These are phyloP conservation scores for Philypnodon macrostomus DNA, from an alignment of 2,797 vertebrate genomes.

Conservation along the genomic window DNA sequence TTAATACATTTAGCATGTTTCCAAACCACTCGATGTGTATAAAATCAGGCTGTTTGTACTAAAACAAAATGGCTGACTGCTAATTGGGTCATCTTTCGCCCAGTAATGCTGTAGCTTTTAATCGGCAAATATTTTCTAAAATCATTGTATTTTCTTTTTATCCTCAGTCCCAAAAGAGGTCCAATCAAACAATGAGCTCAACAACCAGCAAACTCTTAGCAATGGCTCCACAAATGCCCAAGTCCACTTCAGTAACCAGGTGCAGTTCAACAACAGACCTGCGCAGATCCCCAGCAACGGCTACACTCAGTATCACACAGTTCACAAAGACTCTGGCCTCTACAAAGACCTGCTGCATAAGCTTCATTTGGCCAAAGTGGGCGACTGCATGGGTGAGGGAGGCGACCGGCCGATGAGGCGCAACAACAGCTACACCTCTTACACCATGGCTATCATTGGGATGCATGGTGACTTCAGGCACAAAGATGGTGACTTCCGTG, in stretches of 20 bases:
- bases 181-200: slow-evolving; percentile 32
- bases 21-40: too few species aligned
- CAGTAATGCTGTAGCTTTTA: too few species aligned
- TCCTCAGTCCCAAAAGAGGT: slow-evolving; percentile 60
- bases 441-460: slow-evolving; percentile 99
- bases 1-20: background rate
- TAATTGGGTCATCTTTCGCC: too few species aligned
- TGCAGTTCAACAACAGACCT: slow-evolving; percentile 82
- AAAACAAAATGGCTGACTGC: too few species aligned
- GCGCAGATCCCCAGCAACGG: slow-evolving; percentile 84
- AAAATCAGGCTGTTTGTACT: too few species aligned
- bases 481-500: slow-evolving; percentile 63
- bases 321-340: slow-evolving; percentile 96
- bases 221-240: slow-evolving; percentile 47
- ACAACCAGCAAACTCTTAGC: slow-evolving; percentile 43
- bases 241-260: slow-evolving; percentile 53
- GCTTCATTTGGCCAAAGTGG: slow-evolving; percentile 92
- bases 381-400: slow-evolving; percentile 94
- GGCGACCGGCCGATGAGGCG: slow-evolving; percentile 88
- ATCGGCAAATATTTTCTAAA: too few species aligned
- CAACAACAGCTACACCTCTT: slow-evolving; percentile 98
- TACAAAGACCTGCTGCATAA: slow-evolving; percentile 98
- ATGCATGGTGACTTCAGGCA: slow-evolving; percentile 84
- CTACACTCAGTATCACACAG: slow-evolving; percentile 95
- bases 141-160: background rate